Evolutionary conservation across 2,113 vertebrate genomes (phyloP), one percentile per base, ranked within the genome.

Genomic region (Eurystomus gularis): DNA sequence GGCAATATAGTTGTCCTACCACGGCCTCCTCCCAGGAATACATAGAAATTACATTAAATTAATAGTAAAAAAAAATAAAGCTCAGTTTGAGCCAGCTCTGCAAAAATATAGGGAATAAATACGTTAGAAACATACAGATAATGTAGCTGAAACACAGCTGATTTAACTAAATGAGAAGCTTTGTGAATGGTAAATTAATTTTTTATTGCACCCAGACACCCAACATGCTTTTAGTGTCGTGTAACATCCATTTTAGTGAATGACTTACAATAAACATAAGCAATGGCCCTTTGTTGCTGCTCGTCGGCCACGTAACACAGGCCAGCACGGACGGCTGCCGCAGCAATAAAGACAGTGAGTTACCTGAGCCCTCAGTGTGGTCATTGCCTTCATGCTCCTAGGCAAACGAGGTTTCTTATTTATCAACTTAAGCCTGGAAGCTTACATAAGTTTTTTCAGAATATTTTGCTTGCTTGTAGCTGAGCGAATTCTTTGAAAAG

Each of bases 101-200:
- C 79, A 65, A 46, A 86, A 89, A 91, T 15, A 78, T 4, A 79
- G 42, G 73, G 64, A 93, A 78, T 72, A 91, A 96, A 92, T 52
- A 77, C 29, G 6, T 60, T 44, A 17, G 65, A 87, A 97, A 83
- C 81, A 65, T 71, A 80, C 75, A 94, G 84, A 95, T 92, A 94
- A 87, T 72, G 71, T 65, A 77, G 91, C 79, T 90, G 94, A 94
- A 97, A 90, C 93, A 55, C 91, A 95, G 91, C 83, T 94, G 97
- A 95, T 93, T 96, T 87, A 84, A 37, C 90, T 73, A 86, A 95
- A 89, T 78, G 91, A 92, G 94, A 66, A 90, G 81, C 88, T 92
- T 52, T 76, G 73, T 49, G 94, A 83, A 92, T 72, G 86, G 88
- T 24, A 93, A 96, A 97, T 97, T 93, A 94, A 95, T 82, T 95